Evolutionary conservation across 2,888 invertebrate genomes (phyloP), one percentile per base, ranked within the genome.

Genomic region (Hemaris fuciformis): DNA sequence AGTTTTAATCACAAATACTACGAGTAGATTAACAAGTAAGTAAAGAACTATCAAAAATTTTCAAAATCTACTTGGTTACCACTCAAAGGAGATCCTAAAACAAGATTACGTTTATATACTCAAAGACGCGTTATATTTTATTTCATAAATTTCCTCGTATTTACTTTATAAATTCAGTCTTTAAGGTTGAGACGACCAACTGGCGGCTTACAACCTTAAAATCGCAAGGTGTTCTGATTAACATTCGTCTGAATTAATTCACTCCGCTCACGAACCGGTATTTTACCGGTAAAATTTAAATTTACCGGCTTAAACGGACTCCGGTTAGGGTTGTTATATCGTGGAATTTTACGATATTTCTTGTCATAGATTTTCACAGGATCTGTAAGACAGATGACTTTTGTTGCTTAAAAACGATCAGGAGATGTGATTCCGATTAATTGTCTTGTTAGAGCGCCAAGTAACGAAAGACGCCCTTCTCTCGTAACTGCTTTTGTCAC

Each of bases 241-340:
- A 77, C 79, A 78, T 77, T 75, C 76, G 76, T 77, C 74, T 72
- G 76, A 81, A 82, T 82, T 83, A 81, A 82, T 82, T 81, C 82
- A 75, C 74, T 75, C 66, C 66, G 68, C 71, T 64, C 69, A 66
- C 68, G 69, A 65, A 64, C 66, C 62, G 65, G 68, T 68, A 68
- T 74, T 76, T 75, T 76, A 45, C 73, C 69, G 73, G 66, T 69
- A 69, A 71, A 74, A 71, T 72, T 75, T 70, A 74, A 74, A 68
- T 74, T 70, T 66, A 66, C 63, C 66, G 42, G 60, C 61, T 61
- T 57, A 57, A 61, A 61, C 59, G 61, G 61, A 61, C 61, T 53
- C 45, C 22, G 13, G 25, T 31, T 15, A 45, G 57, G 57, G 61
- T 61, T 61, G 46, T 57, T 18, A 46, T 7, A 2, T 61, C 23